These are phyloP conservation scores for Dendrolimus pini DNA, from an alignment of 2,888 invertebrate genomes.

Conservation along the genomic window DNA sequence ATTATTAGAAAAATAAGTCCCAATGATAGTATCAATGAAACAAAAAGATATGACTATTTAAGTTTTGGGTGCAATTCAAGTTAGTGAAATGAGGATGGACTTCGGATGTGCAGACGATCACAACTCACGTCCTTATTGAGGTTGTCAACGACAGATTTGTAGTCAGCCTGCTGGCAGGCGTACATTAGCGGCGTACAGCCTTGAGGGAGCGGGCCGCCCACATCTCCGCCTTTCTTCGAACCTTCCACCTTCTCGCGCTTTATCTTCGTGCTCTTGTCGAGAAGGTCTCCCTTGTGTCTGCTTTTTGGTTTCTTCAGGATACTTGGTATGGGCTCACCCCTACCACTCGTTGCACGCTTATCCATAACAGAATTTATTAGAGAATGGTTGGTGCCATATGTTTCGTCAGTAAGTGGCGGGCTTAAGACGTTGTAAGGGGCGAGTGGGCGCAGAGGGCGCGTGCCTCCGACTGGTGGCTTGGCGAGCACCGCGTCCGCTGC, in stretches of 20 bases:
- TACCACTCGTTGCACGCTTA: conserved; percentile 55
- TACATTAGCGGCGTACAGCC: conserved; percentile 94
- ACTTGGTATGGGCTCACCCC: conserved; percentile 66
- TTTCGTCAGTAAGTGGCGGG: conserved; percentile 16
- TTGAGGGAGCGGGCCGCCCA: conserved; percentile 66
- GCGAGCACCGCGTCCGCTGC: conserved; percentile 36
- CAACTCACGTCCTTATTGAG: conserved; percentile 85
- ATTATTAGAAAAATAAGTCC: no score
- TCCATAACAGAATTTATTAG: conserved; percentile 58
- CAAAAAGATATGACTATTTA: no score
- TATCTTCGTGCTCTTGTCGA: conserved; percentile 66
- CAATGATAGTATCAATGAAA: no score
- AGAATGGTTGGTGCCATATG: conserved; percentile 34
- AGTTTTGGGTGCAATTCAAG: no score
- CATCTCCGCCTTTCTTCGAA: conserved; percentile 48
- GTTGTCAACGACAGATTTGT: conserved; percentile 84
- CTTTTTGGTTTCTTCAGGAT: conserved; percentile 64
- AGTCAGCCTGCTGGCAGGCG: conserved; percentile 92
- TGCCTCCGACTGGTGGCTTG: conserved; percentile 56
- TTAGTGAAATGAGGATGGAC: no score
- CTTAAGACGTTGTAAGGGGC: conserved; percentile 32
- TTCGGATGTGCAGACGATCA: conserved; percentile 1
- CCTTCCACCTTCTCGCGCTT: conserved; percentile 60
- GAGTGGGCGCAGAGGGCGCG: conserved; percentile 70
- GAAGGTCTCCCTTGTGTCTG: conserved; percentile 51